Conservation (phyloP, 2,113 vertebrate species). For the Rhea pennata region DNA sequence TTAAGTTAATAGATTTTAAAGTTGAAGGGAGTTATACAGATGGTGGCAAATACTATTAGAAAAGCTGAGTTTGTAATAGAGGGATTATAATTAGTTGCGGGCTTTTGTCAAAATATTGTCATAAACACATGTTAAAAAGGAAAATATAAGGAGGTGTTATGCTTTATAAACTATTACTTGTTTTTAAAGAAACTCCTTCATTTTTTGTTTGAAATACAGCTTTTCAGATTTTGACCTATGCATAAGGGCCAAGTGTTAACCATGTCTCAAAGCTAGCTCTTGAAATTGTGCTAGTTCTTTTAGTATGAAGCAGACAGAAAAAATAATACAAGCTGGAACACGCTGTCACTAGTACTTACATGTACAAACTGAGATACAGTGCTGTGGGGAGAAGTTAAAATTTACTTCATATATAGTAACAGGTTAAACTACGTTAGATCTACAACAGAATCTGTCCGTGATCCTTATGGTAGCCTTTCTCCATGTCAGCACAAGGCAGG, state of each 20-base stretch:
- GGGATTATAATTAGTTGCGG: neutral
- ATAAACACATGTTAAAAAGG: neutral
- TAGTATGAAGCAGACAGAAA: neutral
- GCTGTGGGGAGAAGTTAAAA: neutral
- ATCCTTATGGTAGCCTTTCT: neutral
- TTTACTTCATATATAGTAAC: neutral
- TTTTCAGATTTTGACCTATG: neutral
- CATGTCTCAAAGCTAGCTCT: neutral
- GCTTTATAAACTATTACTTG: neutral
- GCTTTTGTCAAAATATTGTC: neutral
- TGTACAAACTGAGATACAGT: neutral
- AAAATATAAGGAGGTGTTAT: neutral
- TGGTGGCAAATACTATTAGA: neutral
- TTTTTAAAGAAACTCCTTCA: neutral
- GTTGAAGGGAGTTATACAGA: neutral
- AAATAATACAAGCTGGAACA: neutral
- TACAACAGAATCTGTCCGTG: neutral
- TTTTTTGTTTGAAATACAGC: neutral
- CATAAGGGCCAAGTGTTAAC: fast-evolving
- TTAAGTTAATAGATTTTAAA: neutral
- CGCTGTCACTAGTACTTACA: neutral
- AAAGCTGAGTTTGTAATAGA: neutral
- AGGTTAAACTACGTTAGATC: neutral
- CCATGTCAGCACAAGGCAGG: neutral
- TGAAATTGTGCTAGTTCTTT: neutral